Evolutionary conservation across 2,888 invertebrate genomes (phyloP), one percentile per base, ranked within the genome.

Genomic region (Papilio protenor): DNA sequence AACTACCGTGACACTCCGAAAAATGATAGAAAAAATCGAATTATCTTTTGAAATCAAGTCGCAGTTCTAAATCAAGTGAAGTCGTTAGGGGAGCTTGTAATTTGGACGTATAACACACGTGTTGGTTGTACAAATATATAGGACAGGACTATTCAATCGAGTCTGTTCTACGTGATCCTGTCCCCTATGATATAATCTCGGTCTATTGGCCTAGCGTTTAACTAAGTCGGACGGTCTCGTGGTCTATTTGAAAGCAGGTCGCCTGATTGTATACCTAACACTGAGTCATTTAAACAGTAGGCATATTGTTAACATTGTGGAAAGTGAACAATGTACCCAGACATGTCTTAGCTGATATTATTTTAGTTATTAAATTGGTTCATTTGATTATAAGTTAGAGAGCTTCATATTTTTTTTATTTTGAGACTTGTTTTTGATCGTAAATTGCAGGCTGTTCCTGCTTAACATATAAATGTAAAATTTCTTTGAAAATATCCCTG

Each of bases 201-300:
- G 40, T 66, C 66, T 66, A 66, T 66, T 66, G 66, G 66, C 40
- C 66, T 66, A 40, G 18, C 33, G 40, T 66, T 66, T 66, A 66
- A 66, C 40, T 66, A 40, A 66, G 66, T 66, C 66, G 40, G 66
- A n/a, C 66, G 66, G 66, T 40, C 61, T 23, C 23, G 14, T 40
- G 66, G 66, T 66, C n/a, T 33, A 66, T 66, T 66, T 66, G 66
- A 33, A 66, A 66, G 66, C n/a, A 40, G 66, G 66, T 66, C 40
- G 66, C 66, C 33, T 66, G 66, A 66, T 40, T 66, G 10, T 40
- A 66, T 40, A 66, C 33, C n/a, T 40, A 33, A 66, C 66, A 66
- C 66, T 11, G 33, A 40, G n/a, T 40, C 66, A 66, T 27, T 66
- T 40, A 40, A 66, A 66, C n/a, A 66, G 27, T n/a, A 10, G n/a